Base-by-base conservation (phyloP, 1,140 invertebrate species). In the Thalassaphorura encarpata region DNA sequence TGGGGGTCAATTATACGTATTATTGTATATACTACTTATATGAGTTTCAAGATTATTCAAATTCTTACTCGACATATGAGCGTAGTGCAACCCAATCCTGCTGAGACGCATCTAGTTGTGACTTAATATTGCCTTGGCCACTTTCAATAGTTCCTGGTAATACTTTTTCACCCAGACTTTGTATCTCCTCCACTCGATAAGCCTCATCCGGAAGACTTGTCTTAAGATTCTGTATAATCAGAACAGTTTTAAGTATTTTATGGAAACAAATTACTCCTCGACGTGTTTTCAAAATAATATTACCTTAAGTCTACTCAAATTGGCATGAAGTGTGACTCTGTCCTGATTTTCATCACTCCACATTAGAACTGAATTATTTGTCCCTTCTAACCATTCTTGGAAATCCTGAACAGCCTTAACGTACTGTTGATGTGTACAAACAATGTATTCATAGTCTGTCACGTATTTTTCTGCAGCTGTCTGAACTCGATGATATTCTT, bases 391-490 rank as follows among this genome's bases (percentile, higher is more conserved):
- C 85, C 90, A 96, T 69, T 94, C 89, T 60, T 86, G 83, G 16
- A 85, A 80, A 63, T 93, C 87, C 70, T 87, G 82, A 0, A 93
- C 85, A 8, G 86, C 83, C 73, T 91, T 90, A 52, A 82, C 87
- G 67, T 93, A 96, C 64, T 89, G 84, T 66, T 94, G 87, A 73
- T 96, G 93, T 66, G 91, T 85, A 68, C 82, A 86, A 0, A 95
- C 91, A 70, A 93, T 89, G 1, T 77, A 83, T 74, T 96, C 91
- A 69, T 95, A 94, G 49, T 71, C 71, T 50, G 70, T 68, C 0
- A 72, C 69, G 53, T 67, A 72, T 31, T 60, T 76, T 67, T 87
- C 80, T 0, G 81, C 80, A 60, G 83, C 77, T 52, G 83, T 78
- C 39, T 85, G 71, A 46, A 91, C 71, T 28, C 76, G 70, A 52